Percentiles rank a stretch among this genome's conserved stretches.
Conservation (phyloP, 2,797 vertebrate genomes). For the Fratercula arctica region DNA sequence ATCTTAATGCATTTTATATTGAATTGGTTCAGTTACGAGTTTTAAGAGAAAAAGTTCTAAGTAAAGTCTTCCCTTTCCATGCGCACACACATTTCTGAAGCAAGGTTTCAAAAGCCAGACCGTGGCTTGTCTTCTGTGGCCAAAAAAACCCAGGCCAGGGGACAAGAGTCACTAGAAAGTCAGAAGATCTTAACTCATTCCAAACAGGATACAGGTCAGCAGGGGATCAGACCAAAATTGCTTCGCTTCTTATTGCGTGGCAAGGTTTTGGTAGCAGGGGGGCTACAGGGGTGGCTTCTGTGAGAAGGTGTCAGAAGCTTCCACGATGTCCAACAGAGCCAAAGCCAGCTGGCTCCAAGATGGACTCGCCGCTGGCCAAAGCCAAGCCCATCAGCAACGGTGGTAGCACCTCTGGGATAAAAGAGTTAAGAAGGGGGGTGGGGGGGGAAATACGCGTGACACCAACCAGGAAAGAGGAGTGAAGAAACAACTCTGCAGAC, state of each 20-base stretch:
- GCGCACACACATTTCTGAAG: neutral
- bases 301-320: neutral
- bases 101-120: neutral
- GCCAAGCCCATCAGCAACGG: neutral
- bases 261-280: too few relatives aligned
- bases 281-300: neutral
- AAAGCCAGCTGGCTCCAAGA: neutral
- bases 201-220: neutral
- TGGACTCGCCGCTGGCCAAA: neutral
- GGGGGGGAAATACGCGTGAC: neutral
- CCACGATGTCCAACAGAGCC: neutral
- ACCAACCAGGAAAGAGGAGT: neutral
- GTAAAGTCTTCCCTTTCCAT: neutral
- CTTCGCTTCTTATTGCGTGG: neutral
- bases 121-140: neutral
- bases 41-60: neutral
- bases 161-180: neutral
- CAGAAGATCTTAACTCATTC: neutral
- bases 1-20: neutral
- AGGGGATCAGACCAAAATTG: neutral
- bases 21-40: neutral
- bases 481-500: neutral
- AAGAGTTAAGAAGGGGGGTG: neutral
- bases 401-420: neutral
- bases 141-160: neutral